Evolutionary conservation across 2,888 invertebrate genomes (phyloP).

Genomic region (Caradrina kadenii): DNA sequence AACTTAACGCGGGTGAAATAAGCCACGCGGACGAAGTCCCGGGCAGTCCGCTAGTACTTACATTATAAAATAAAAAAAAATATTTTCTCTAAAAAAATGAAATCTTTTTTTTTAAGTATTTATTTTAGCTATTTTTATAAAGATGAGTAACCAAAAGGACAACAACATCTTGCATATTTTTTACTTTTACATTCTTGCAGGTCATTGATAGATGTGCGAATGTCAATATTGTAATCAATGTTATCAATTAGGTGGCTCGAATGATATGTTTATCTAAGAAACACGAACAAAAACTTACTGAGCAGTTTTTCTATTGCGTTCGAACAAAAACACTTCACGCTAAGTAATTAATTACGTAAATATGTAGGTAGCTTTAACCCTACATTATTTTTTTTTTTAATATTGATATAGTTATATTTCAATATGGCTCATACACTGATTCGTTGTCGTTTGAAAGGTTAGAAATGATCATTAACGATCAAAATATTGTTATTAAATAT

Average conservation of each 20-base stretch:
- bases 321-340: conserved; percentile 45
- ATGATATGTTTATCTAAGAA: conserved; percentile 34
- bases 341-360: conserved; percentile 51
- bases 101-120: conserved; percentile 1
- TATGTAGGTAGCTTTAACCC: conserved; percentile 8
- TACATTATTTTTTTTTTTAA: not conserved
- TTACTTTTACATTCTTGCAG: conserved; percentile 27
- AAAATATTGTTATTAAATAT: too few relatives aligned
- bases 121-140: too few relatives aligned
- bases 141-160: conserved; percentile 26
- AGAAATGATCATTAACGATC: too few relatives aligned
- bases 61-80: too few relatives aligned
- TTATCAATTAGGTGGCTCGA: conserved; percentile 53
- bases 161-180: conserved; percentile 45
- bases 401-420: too few relatives aligned
- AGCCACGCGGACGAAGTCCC: too few relatives aligned
- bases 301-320: conserved; percentile 31
- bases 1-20: too few relatives aligned
- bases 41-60: too few relatives aligned
- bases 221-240: conserved; percentile 58
- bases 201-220: conserved; percentile 50
- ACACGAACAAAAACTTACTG: conserved; percentile 32
- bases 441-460: too few relatives aligned
- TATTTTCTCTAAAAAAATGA: too few relatives aligned
- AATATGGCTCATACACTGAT: too few relatives aligned